Evolutionary conservation across 2,113 vertebrate species (phyloP).

Genomic region (Athene noctua): DNA sequence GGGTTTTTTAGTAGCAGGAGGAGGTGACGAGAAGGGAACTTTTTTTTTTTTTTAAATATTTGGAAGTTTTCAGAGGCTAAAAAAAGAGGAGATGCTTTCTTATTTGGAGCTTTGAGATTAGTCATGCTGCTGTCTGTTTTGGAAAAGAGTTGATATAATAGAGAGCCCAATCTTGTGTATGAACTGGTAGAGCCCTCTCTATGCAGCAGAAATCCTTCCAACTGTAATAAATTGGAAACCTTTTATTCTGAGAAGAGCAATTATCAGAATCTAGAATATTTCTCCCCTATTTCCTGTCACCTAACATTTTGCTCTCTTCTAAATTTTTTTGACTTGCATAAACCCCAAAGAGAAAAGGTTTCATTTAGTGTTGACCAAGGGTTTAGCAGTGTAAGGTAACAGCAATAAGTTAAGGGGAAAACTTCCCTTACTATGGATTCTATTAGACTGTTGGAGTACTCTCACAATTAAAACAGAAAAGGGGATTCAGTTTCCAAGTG

Average conservation of each 20-base stretch:
- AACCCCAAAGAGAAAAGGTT: conserved; percentile 5
- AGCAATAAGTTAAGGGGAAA: not conserved
- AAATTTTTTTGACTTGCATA: not conserved
- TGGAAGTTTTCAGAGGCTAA: conserved; percentile 35
- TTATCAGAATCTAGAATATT: conserved; percentile 54
- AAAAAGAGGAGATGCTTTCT: not conserved
- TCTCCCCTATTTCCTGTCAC: not conserved
- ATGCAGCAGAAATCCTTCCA: conserved; percentile 36
- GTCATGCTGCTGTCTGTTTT: conserved; percentile 57
- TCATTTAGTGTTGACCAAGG: not conserved
- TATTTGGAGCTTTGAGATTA: conserved; percentile 54
- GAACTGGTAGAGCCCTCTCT: not conserved
- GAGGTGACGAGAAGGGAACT: not conserved
- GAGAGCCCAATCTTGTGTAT: conserved; percentile 47
- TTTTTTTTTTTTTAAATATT: not conserved
- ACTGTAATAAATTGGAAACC: conserved; percentile 40
- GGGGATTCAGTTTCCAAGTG: not conserved
- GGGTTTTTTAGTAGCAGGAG: not conserved
- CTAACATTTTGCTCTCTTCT: not conserved
- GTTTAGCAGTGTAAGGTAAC: not conserved
- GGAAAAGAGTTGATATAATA: conserved; percentile 41
- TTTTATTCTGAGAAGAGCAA: conserved; percentile 47
- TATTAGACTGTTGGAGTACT: not conserved
- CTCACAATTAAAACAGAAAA: not conserved
- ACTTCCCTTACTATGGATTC: not conserved